phyloP scores from a whole-genome alignment of 2,113 vertebrate genomes.

The Notarius lentiginosus region DNA sequence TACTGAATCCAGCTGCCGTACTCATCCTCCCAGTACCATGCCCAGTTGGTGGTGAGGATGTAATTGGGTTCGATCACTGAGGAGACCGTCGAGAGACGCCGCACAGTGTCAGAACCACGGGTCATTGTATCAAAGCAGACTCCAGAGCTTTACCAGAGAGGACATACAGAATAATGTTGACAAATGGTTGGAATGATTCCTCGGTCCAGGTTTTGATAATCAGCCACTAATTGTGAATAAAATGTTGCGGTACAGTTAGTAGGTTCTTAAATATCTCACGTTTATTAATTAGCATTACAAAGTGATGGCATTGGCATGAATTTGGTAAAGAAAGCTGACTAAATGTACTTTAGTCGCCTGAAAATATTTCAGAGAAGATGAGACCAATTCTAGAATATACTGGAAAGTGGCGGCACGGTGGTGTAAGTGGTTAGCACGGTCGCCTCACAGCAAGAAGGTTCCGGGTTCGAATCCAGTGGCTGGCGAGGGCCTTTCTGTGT shows the following conservation, averaged over 20 bases:
- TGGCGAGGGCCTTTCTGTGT: too few relatives aligned
- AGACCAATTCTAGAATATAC: neutral
- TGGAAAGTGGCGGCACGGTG: too few relatives aligned
- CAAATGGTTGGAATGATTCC: neutral
- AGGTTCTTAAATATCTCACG: neutral
- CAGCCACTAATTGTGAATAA: neutral
- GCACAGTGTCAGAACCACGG: conserved; percentile 2
- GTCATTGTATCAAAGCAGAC: conserved; percentile 70
- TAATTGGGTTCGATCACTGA: conserved; percentile 58
- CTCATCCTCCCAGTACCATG: conserved; percentile 75
- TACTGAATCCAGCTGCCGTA: conserved; percentile 64
- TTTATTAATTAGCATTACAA: too few relatives aligned
- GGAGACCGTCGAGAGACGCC: conserved; percentile 65
- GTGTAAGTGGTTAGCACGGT: too few relatives aligned
- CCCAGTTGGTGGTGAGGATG: conserved; percentile 70
- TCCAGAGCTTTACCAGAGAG: conserved; percentile 43
- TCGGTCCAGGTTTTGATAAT: neutral
- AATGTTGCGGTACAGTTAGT: neutral
- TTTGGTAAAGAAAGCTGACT: neutral
- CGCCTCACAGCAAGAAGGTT: too few relatives aligned
- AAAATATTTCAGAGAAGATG: neutral
- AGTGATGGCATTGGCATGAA: neutral
- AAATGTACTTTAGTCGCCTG: too few relatives aligned
- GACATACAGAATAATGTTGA: neutral
- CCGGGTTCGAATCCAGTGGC: too few relatives aligned